Conservation (phyloP, 2,888 invertebrate genomes). For the Creontiades dilutus region DNA sequence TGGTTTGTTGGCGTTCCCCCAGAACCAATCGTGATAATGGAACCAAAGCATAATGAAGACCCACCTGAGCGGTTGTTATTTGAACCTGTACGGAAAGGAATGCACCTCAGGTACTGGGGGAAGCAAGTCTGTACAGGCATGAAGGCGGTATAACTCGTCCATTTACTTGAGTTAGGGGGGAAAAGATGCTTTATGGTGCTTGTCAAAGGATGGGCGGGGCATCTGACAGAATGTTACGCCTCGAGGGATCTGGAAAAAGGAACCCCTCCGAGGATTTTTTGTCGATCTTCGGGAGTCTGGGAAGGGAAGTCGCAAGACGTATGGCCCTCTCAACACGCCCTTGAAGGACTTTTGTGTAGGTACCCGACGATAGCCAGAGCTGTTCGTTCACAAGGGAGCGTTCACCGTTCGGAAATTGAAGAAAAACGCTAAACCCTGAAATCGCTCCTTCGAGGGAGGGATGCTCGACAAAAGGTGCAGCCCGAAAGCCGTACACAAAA, state of each 20-base stretch:
- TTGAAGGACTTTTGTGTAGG: not conserved
- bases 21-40: constrained; percentile 31
- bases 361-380: not conserved
- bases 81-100: constrained; percentile 6
- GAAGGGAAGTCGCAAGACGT: constrained; percentile 24
- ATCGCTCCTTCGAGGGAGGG: not conserved
- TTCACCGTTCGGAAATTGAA: not conserved
- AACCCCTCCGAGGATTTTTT: not conserved
- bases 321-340: constrained; percentile 3
- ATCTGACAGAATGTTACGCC: not conserved
- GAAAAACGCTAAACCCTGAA: constrained; percentile 22
- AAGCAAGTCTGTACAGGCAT: constrained; percentile 51
- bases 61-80: constrained; percentile 32
- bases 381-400: not conserved
- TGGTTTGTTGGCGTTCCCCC: not conserved
- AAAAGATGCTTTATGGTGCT: constrained; percentile 45
- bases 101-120: constrained; percentile 32
- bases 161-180: constrained; percentile 29
- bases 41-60: constrained; percentile 24
- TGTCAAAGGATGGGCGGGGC: not conserved
- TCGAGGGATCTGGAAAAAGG: constrained; percentile 22
- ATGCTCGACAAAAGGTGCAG: constrained; percentile 6
- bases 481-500: not conserved
- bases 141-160: constrained; percentile 59
- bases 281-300: not conserved